These are phyloP conservation scores for Sebastes diploproa DNA, from an alignment of 2,797 vertebrate species.

Conservation along the genomic window DNA sequence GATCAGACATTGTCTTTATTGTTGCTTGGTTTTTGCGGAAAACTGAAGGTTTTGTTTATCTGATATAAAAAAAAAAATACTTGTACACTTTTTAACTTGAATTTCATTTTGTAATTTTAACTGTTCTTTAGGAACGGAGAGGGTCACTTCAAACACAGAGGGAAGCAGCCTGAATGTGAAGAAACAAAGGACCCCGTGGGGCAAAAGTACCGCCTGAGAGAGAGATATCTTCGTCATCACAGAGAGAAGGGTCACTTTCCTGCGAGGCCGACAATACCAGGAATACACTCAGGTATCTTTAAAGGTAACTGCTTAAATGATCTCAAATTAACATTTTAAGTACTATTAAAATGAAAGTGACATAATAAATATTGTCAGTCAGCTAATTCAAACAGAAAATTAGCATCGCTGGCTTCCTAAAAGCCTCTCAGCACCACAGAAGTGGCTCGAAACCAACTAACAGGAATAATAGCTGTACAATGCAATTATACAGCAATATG, in stretches of 20 bases:
- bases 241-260: constrained; percentile 78
- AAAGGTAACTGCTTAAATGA: constrained; percentile 44
- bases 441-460: not conserved
- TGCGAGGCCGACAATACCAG: constrained; percentile 58
- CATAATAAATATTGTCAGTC: not conserved
- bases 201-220: constrained; percentile 89
- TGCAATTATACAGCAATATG: constrained; percentile 1
- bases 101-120: not conserved
- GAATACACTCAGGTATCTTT: constrained; percentile 77
- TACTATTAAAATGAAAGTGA: not conserved
- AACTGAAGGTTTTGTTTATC: not conserved
- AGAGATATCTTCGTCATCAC: constrained; percentile 88
- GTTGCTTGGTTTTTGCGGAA: not conserved
- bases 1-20: not conserved
- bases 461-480: not conserved
- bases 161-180: constrained; percentile 76
- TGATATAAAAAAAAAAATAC: not conserved
- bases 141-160: constrained; percentile 86
- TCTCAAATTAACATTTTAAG: not conserved
- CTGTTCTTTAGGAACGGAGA: constrained; percentile 84
- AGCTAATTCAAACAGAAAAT: not conserved
- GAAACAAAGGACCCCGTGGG: constrained; percentile 70
- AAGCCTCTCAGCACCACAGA: not conserved
- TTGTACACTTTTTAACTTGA: not conserved
- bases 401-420: not conserved